These are phyloP conservation scores for Vidua chalybeata DNA, from an alignment of 2,113 vertebrate species.

Conservation along the genomic window DNA sequence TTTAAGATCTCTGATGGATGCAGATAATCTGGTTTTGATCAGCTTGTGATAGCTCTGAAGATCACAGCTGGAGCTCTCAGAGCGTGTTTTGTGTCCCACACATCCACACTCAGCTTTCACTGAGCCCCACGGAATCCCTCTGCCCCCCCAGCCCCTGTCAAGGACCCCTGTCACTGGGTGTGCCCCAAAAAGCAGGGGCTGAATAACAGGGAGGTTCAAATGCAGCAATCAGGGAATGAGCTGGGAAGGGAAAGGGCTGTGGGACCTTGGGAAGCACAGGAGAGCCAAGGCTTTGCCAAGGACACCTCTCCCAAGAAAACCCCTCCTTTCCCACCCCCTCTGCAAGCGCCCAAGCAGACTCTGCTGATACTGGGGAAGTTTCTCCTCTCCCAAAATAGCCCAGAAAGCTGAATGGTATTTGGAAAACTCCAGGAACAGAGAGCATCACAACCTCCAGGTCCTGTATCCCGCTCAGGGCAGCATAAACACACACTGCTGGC, in stretches of 20 bases:
- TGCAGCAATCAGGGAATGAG: accelerated
- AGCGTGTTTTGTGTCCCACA: not conserved
- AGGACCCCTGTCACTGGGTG: not conserved
- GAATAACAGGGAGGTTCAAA: not conserved
- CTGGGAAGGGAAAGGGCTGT: not conserved
- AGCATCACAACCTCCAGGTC: not conserved
- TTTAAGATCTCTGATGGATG: not conserved
- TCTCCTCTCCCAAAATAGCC: not conserved
- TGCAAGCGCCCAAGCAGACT: not conserved
- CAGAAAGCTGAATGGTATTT: not conserved
- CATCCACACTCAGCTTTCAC: not conserved
- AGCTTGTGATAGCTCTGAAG: not conserved
- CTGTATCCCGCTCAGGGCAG: not conserved
- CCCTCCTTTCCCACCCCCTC: not conserved
- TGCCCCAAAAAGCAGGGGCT: accelerated
- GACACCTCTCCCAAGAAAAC: not conserved
- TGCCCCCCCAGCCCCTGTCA: not conserved
- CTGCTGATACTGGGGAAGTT: not conserved
- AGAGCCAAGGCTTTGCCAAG: not conserved
- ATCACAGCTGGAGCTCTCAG: not conserved
- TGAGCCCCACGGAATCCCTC: accelerated
- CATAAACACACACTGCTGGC: not conserved
- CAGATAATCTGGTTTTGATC: not conserved
- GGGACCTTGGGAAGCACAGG: not conserved
- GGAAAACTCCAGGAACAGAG: not conserved